Evolutionary conservation across 2,113 vertebrate species (phyloP), one percentile per base, ranked within the genome.

Genomic region (Cairina moschata): DNA sequence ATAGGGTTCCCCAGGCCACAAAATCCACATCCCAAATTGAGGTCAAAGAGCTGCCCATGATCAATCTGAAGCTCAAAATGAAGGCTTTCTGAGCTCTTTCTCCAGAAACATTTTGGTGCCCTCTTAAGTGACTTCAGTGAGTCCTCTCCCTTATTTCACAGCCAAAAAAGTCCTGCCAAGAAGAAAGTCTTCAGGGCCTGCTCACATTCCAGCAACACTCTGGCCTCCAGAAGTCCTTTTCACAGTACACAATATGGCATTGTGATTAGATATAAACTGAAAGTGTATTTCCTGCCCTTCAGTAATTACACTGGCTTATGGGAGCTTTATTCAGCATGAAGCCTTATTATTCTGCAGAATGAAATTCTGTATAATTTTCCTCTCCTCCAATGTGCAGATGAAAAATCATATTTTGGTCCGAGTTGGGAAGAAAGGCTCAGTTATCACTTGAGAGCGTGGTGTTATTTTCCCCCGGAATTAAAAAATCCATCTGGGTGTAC

Each of bases 341-440:
- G 97, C 97, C 97, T 98, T 98, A 98, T 98, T 98, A 98, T 98
- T 86, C 97, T 83, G 92, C 98, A 98, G 98, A 98, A 98, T 98
- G 97, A 97, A 98, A 98, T 98, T 97, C 98, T 98, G 98, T 98
- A 98, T 98, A 98, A 98, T 98, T 98, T 98, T 97, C 97, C 98
- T 98, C 97, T 98, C 97, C 97, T 98, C 98, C 97, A 97, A 96
- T 97, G 96, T 59, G 66, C 97, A 97, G 98, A 98, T 97, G 98
- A 98, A 98, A 97, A 98, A 98, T 98, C 96, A 92, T 98, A 98
- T 98, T 98, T 98, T 97, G 98, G 98, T 97, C 97, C 66, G 94
- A 98, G 96, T 96, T 98, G 96, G 97, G 97, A 98, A 98, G 97
- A 98, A 98, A 98, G 96, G 96, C 97, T 98, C 97, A 95, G 98